phyloP scores from a whole-genome alignment of 1,140 invertebrate species.

The Hetaerina americana region DNA sequence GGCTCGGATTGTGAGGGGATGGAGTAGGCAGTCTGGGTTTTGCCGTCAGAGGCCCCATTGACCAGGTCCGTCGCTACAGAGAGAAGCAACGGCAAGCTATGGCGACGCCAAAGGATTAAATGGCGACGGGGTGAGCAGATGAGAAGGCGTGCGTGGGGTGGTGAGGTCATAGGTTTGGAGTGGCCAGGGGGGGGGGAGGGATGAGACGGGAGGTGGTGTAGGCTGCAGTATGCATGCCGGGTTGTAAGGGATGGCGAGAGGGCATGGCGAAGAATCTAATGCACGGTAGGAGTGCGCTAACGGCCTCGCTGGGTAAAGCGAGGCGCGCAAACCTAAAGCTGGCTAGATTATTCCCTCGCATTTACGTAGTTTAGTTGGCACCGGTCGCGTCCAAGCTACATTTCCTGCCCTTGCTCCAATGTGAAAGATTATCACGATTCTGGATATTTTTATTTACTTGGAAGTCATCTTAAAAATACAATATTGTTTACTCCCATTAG shows the following conservation, averaged over 20 bases:
- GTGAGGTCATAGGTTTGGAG: neutral
- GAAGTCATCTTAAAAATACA: no score
- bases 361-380: neutral
- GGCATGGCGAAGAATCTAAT: no score
- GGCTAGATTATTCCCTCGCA: neutral
- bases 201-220: no score
- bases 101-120: neutral
- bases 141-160: neutral
- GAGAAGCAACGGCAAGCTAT: no score
- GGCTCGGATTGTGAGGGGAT: neutral
- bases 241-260: neutral
- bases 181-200: no score
- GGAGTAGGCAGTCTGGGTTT: neutral
- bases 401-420: no score
- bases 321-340: neutral
- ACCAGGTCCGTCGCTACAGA: neutral
- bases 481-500: no score
- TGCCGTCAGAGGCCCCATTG: neutral
- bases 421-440: no score
- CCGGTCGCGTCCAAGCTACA: neutral
- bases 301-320: neutral
- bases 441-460: no score
- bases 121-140: neutral
- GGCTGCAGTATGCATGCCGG: no score
- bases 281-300: neutral